Evolutionary conservation across 2,888 invertebrate species (phyloP), one percentile per base, ranked within the genome.

Genomic region (Petrolisthes manimaculis): DNA sequence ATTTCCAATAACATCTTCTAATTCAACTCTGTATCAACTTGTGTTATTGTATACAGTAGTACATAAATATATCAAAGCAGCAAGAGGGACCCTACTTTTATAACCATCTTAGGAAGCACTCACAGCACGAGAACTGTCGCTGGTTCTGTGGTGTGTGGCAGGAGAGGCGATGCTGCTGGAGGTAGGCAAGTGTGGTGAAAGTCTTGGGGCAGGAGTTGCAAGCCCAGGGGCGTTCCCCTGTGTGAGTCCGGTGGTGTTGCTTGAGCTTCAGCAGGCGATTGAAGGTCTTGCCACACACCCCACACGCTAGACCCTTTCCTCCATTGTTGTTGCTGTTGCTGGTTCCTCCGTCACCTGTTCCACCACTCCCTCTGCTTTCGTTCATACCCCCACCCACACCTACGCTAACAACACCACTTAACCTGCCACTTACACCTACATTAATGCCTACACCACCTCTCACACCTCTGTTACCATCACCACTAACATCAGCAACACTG

Each of bases 191-290:
- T 51, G 71, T 86, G 53, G 67, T 84, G 82, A 89, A 89, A 21
- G 84, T 84, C 69, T 86, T 89, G 6, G 82, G 75, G 37, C 90
- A 90, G 53, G 56, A 78, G 24, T 75, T 78, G 75, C 90, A 90
- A 12, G 69, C 71, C 85, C 89, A 90, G 8, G 89, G 89, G 69
- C 89, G 84, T 84, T 90, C 89, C 21, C 87, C 89, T 9, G 90
- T 89, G 61, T 90, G 90, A 18, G 84, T 90, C 37, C 83, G 83
- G n/a, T 88, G 90, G 78, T 90, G 90, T 24, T 86, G 89, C 14
- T 83, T 84, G 37, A 89, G 74, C 21, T 89, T 89, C 8, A 77
- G 24, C 71, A 87, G 56, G 12, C 87, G 83, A 56, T 81, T 87
- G 83, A 88, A 90, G 51, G 84, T 61, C 71, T 90, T 90, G 12